Evolutionary conservation across 2,113 vertebrate species (phyloP).

Genomic region (Chloroceryle aenea): DNA sequence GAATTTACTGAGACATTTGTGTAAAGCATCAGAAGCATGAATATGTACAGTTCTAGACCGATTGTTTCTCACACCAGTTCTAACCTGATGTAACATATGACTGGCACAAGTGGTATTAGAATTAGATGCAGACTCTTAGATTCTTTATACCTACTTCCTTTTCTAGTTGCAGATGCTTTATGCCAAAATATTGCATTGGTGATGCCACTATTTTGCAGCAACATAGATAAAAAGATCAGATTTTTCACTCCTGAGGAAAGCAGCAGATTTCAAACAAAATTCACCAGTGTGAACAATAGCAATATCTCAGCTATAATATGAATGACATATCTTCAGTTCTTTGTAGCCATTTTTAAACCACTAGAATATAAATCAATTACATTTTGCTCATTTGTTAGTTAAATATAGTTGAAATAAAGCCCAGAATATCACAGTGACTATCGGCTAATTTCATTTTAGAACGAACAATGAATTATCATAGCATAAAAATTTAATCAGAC

Average conservation of each 20-base stretch:
- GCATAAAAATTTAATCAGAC: background rate
- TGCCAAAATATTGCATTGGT: background rate
- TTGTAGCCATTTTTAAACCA: background rate
- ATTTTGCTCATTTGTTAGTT: background rate
- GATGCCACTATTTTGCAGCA: background rate
- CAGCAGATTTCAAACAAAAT: constrained; percentile 19
- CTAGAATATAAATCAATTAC: background rate
- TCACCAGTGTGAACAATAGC: background rate
- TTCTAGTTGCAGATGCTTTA: background rate
- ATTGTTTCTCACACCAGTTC: background rate
- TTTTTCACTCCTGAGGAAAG: background rate
- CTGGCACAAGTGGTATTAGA: background rate
- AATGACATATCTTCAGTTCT: background rate
- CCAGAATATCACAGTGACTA: background rate
- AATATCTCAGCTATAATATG: background rate
- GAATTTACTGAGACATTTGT: background rate
- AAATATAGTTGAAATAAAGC: constrained; percentile 1
- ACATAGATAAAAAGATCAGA: background rate
- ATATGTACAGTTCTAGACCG: background rate
- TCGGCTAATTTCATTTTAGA: background rate
- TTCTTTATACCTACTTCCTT: background rate
- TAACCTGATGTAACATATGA: background rate
- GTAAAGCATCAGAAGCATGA: background rate
- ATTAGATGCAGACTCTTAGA: background rate
- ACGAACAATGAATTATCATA: background rate